Percentiles rank a stretch among this genome's conserved stretches.
These are phyloP conservation scores for human DNA, from an alignment of 2,113 vertebrate species.

Conservation along the genomic window GRCh38 chr1:183266001-183266500, in stretches of 20 bases:
- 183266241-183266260: background rate
- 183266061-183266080: background rate
- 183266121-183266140: background rate
- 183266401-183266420: background rate
- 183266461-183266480: background rate
- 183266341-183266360: background rate
- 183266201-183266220: background rate
- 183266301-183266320: background rate
- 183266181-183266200: background rate
- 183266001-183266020: background rate
- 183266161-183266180: background rate
- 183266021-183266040: background rate
- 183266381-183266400: background rate
- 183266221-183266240: background rate
- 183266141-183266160: background rate
- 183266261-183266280: background rate
- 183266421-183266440: fast-evolving
- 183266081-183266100: background rate
- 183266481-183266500: background rate
- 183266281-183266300: background rate
- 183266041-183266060: background rate
- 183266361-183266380: background rate
- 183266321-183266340: background rate
- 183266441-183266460: background rate
- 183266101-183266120: background rate